Percentiles rank a stretch among this genome's conserved stretches.
phyloP scores from a whole-genome alignment of 2,797 vertebrate genomes.

The Tokudaia muenninki region DNA sequence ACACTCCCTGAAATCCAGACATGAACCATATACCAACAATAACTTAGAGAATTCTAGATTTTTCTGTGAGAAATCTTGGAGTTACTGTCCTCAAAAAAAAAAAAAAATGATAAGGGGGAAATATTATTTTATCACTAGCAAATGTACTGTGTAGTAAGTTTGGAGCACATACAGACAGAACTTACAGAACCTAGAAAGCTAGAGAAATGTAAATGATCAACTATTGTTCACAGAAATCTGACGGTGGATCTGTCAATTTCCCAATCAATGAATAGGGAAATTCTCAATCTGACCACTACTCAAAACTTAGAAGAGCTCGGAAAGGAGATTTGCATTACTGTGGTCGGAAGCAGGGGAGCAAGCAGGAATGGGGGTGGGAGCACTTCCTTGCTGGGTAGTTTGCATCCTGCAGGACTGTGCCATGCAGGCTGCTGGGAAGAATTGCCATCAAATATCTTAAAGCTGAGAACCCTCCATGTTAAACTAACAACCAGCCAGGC shows the following conservation, averaged over 20 bases:
- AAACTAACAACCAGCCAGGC: neutral
- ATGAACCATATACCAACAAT: neutral
- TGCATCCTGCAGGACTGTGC: neutral
- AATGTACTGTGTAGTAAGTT: neutral
- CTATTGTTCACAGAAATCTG: neutral
- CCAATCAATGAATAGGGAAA: neutral
- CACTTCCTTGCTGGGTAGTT: neutral
- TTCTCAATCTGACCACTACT: neutral
- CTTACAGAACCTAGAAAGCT: slow-evolving; percentile 3
- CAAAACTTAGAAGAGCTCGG: slow-evolving; percentile 24
- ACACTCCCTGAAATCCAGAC: neutral
- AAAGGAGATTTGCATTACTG: neutral
- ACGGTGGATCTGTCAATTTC: neutral
- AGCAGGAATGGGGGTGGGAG: neutral
- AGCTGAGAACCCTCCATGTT: neutral
- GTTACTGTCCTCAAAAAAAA: neutral
- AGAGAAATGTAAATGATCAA: neutral
- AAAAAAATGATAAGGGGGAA: neutral
- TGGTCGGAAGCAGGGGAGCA: neutral
- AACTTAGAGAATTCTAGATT: neutral
- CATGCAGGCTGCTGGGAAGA: too few species aligned
- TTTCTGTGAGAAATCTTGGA: neutral
- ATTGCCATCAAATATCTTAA: neutral
- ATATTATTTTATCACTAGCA: neutral
- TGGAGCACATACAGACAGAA: slow-evolving; percentile 26